Evolutionary conservation across 92 coral and sea anemone species (phyloP).

Genomic region (Porites divaricata): DNA sequence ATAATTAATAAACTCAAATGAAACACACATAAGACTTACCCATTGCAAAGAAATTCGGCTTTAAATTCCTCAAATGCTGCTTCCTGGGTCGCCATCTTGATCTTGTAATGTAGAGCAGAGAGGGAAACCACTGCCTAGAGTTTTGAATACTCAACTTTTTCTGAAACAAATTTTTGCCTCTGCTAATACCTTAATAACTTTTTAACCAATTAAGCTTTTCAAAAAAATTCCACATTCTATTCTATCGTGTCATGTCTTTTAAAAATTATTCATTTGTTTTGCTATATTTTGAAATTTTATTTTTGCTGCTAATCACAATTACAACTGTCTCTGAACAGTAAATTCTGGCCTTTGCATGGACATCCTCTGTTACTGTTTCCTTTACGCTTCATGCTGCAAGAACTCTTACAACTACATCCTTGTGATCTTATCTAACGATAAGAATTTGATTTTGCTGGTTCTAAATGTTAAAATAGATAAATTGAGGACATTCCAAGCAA

Average conservation of each 20-base stretch:
- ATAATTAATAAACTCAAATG: too few relatives aligned
- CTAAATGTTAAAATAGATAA: slow-evolving; percentile 26
- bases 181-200: too few relatives aligned
- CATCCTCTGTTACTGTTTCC: too few relatives aligned
- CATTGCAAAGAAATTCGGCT: neutral
- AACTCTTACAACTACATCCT: slow-evolving; percentile 15
- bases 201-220: too few relatives aligned
- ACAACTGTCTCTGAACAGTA: slow-evolving; percentile 13
- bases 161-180: too few relatives aligned
- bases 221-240: too few relatives aligned
- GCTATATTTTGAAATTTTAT: too few relatives aligned
- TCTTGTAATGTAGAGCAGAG: neutral
- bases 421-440: slow-evolving; percentile 5
- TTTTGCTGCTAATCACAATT: slow-evolving; percentile 1
- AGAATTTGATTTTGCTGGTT: slow-evolving; percentile 25
- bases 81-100: neutral
- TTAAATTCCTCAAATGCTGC: neutral
- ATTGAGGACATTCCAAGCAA: too few relatives aligned
- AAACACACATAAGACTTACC: neutral
- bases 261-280: too few relatives aligned
- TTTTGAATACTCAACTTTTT: neutral
- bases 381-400: slow-evolving; percentile 12
- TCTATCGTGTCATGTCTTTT: too few relatives aligned
- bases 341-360: slow-evolving; percentile 20
- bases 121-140: neutral